Base-by-base conservation (phyloP, 2,888 invertebrate species). In the Cephus pygmeus region DNA sequence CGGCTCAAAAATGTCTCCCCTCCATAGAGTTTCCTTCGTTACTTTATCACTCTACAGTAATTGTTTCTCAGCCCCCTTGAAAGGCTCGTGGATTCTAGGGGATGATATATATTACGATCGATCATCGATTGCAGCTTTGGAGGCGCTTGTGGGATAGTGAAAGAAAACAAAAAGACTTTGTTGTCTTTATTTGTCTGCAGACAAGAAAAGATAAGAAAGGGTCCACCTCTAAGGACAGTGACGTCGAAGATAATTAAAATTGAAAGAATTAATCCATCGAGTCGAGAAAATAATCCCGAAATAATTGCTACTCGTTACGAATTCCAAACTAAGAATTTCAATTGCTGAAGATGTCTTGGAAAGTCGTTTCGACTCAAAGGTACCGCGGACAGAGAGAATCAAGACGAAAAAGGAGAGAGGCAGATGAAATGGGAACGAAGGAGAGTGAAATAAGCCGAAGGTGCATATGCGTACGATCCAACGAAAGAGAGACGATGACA, bases 21-120 rank as follows among this genome's bases (percentile, higher is more conserved):
- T 34, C 34, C 73, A 15, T 23, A 12, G 6, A 73, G 11, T 12
- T 71, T 33, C 31, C 30, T 35, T 34, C 79, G 76, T 81, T 81
- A 79, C 33, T 76, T n/a, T 36, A 12, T 56, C 69, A 56, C 69
- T 35, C 73, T 77, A 77, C 81, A 79, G 76, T 81, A 81, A 81
- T 81, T 81, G 80, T 81, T 78, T 78, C 15, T 33, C 34, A 12
- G 15, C 33, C 73, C 34, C 31, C 33, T 56, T 12, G 0, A 56
- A 23, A 56, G 6, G 2, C 23, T 56, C 23, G 23, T 23, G 23
- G 40, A 23, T 56, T 56, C 56, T 56, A 56, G 56, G 9, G 56
- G 9, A 56, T 23, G 23, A 56, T 23, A 56, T 23, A 56, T 23
- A 6, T 56, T 23, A 23, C 56, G 23, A 56, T 56, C 56, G 56